Evolutionary conservation across 2,797 vertebrate genomes (phyloP), one percentile per base, ranked within the genome.

Genomic region (Ficedula albicollis): DNA sequence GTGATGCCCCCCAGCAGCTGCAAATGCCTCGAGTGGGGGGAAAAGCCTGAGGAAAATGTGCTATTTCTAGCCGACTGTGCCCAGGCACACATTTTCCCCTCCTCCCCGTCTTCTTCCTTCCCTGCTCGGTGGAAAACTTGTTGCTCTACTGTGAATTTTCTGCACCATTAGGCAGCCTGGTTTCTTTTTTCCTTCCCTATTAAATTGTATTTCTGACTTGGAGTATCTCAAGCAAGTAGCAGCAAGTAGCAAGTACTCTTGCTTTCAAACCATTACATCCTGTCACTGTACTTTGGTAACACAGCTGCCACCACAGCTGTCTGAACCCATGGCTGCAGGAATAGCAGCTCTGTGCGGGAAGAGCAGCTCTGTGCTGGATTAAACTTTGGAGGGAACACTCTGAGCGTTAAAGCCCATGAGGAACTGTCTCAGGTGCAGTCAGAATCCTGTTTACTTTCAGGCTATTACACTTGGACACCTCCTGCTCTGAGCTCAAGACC

Each of bases 1-100:
- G 81, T 1, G 15, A 93, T 89, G 73, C 78, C 84, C 86, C 87
- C 85, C 82, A 69, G 87, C 83, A 95, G 92, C 94, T 96, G 94
- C 95, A 84, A 90, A 92, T 48, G 74, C 87, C 81, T 87, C 73
- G 10, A 59, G 52, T 0, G 4, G 29, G n/a, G 77, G 60, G 36
- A 10, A 87, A 95, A 89, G 77, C 91, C 87, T 77, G 84, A 4
- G 3, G 85, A 89, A 94, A 92, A 96, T 85, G 87, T 76, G 81
- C 94, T 96, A 94, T 95, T 93, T 95, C 25, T 7, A 95, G 93
- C 51, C 6, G 0, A 8, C 90, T 5, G 1, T 90, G 77, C 70
- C 72, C 90, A 34, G 2, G 60, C 68, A 43, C 27, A 38, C 77
- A 43, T 72, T 72, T 62, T 55, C 82, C 68, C 85, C 87, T 89